Evolutionary conservation across 2,113 vertebrate species (phyloP), one percentile per base, ranked within the genome.

Genomic region (Ageneiosus marmoratus): DNA sequence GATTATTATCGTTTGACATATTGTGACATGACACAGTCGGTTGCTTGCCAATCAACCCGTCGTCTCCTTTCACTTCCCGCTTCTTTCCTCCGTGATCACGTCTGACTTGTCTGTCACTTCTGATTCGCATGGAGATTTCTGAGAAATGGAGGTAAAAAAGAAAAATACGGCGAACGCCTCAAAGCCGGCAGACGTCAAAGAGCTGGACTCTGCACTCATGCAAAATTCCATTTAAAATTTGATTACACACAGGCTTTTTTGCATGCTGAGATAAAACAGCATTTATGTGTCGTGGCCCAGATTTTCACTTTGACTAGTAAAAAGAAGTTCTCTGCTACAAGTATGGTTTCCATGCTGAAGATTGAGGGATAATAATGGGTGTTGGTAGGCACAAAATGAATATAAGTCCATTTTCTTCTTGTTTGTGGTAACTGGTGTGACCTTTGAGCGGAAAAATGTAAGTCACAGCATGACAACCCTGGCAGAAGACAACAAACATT

Each of bases 221-320:
- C 81, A 85, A 86, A 87, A 90, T 89, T 87, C 65, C 51, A 87
- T 88, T 91, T 89, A 89, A 91, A 91, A 89, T 88, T 87, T 89
- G 77, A 89, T 89, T 89, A 88, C 83, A 88, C 85, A 84, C 84
- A 79, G 37, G 37, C 37, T 88, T 75, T 81, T 89, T 81, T 80
- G 63, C 88, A 87, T 76, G 75, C 86, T 72, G 74, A 82, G 88
- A 91, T 91, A 87, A 91, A 91, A 89, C 90, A 84, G 90, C 86
- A 89, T 91, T 88, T 76, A 67, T 84, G 81, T 74, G 80, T 70
- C 60, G 78, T 91, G 89, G 77, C 89, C 89, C 85, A 89, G 87
- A 90, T 90, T 91, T 88, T 70, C 77, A 80, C 79, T 80, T 81
- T 74, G 53, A 85, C 70, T 51, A 83, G 81, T 82, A 29, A 77